phyloP scores from a whole-genome alignment of 64 coral and sea anemone genomes.

The Exaiptasia diaphana region DNA sequence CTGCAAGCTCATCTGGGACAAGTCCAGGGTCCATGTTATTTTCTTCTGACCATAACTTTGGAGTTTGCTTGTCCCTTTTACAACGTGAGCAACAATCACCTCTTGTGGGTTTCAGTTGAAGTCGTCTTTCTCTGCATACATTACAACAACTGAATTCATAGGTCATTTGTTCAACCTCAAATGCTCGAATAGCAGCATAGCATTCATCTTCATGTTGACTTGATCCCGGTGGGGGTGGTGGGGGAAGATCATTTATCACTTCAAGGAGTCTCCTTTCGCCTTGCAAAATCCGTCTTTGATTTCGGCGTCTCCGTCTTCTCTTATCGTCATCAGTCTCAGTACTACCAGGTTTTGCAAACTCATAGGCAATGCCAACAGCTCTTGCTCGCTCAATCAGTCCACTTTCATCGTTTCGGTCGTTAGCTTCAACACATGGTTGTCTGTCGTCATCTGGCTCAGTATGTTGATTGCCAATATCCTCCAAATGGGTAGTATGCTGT shows the following conservation, averaged over 20 bases:
- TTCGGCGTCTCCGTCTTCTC: neutral
- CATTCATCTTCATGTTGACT: constrained; percentile 5
- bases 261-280: neutral
- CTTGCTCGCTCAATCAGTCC: neutral
- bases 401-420: too few relatives aligned
- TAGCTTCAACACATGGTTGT: too few relatives aligned
- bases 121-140: constrained; percentile 12
- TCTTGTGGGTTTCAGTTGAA: neutral
- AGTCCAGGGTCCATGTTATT: constrained; percentile 42
- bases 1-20: neutral
- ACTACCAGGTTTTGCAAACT: neutral
- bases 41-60: neutral
- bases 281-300: neutral
- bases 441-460: too few relatives aligned
- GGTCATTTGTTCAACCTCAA: constrained; percentile 30
- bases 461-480: too few relatives aligned
- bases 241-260: constrained; percentile 23
- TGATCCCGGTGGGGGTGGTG: constrained; percentile 19
- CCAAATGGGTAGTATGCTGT: too few relatives aligned
- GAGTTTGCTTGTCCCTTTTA: constrained; percentile 28
- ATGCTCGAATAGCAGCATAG: constrained; percentile 29
- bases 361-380: neutral
- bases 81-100: constrained; percentile 3
- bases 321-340: neutral
- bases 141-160: neutral